These are phyloP conservation scores for Ennomos quercinarius DNA, from an alignment of 2,888 invertebrate species.

Conservation along the genomic window DNA sequence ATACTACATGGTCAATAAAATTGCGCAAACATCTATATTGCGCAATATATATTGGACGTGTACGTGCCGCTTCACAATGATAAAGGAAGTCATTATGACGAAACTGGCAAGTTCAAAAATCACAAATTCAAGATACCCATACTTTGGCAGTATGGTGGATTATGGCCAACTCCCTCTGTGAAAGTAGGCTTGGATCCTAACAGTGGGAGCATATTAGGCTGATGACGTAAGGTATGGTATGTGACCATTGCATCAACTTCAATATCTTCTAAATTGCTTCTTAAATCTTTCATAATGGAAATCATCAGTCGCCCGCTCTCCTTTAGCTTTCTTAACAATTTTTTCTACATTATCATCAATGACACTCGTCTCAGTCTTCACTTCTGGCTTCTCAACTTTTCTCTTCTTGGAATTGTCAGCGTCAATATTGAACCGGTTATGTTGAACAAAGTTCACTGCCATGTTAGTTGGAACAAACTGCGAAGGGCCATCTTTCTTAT, in stretches of 20 bases:
- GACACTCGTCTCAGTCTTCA: conserved; percentile 66
- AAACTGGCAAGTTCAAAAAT: too few relatives aligned
- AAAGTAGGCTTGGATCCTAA: too few relatives aligned
- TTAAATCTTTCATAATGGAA: conserved; percentile 98
- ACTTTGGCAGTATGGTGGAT: too few relatives aligned
- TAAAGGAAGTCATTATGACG: too few relatives aligned
- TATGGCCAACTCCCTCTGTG: too few relatives aligned
- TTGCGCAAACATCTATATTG: too few relatives aligned
- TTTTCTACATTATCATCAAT: conserved; percentile 79
- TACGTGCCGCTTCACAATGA: too few relatives aligned
- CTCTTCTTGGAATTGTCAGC: conserved; percentile 87
- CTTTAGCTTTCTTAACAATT: conserved; percentile 88
- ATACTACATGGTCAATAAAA: too few relatives aligned
- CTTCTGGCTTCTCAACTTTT: conserved; percentile 82
- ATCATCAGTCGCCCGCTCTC: conserved; percentile 98
- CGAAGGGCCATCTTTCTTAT: conserved; percentile 96
- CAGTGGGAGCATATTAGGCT: too few relatives aligned
- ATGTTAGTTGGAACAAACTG: conserved; percentile 99
- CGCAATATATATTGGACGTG: too few relatives aligned
- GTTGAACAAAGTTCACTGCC: conserved; percentile 99
- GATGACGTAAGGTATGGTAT: too few relatives aligned
- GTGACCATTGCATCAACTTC: conserved; percentile 41
- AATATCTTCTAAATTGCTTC: conserved; percentile 96
- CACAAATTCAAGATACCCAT: too few relatives aligned
- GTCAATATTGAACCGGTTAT: conserved; percentile 97